A percentile compares a stretch with the other conserved stretches of the same genome.
phyloP scores from a whole-genome alignment of 2,888 invertebrate genomes.

The Metacarcinus magister region DNA sequence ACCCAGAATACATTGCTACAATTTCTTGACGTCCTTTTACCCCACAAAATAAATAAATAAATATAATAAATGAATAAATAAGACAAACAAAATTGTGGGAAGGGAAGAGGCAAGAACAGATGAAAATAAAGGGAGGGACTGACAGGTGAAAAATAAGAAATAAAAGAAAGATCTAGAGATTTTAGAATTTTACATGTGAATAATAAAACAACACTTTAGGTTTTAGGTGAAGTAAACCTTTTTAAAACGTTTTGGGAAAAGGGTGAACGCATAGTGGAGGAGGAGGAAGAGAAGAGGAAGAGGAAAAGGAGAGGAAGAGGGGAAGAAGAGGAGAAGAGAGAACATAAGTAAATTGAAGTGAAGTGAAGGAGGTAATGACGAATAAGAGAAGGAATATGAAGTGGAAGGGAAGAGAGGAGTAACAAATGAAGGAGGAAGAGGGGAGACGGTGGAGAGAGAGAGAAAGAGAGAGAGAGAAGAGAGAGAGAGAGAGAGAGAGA shows the following conservation, averaged over 20 bases:
- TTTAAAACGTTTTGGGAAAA: neutral
- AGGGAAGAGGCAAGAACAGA: neutral
- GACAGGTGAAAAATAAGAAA: neutral
- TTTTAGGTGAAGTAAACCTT: neutral
- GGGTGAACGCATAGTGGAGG: conserved; percentile 4
- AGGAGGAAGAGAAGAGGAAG: conserved; percentile 38
- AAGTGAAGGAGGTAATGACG: conserved; percentile 12
- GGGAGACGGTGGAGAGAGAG: neutral
- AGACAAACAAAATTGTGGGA: neutral
- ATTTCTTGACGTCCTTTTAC: too few species aligned
- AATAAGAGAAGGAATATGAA: neutral
- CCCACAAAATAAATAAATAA: neutral
- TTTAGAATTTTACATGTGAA: neutral
- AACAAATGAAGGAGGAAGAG: neutral
- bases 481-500: neutral
- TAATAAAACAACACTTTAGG: conserved; percentile 32
- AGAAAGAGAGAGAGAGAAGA: conserved; percentile 1
- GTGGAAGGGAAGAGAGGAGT: neutral
- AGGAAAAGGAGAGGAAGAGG: neutral
- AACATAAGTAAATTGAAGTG: neutral
- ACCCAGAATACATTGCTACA: too few species aligned
- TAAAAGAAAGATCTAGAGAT: neutral
- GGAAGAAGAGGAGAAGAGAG: neutral
- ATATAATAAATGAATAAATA: neutral
- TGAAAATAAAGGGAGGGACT: neutral